Evolutionary conservation across 64 coral and sea anemone genomes (phyloP).

Genomic region (Montipora sp.): DNA sequence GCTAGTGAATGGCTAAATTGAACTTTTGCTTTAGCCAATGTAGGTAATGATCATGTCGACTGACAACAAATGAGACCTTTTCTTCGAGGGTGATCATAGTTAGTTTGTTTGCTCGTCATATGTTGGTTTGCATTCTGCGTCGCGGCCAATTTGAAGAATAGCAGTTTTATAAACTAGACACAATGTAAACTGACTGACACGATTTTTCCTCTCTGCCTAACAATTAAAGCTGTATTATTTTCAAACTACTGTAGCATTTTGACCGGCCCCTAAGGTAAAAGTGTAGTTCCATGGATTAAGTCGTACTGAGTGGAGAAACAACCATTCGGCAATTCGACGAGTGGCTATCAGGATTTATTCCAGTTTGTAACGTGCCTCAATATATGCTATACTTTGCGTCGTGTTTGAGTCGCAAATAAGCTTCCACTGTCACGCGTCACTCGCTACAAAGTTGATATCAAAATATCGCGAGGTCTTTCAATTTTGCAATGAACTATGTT

Average conservation of each 20-base stretch:
- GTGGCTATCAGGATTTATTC: too few species aligned
- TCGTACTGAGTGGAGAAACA: too few species aligned
- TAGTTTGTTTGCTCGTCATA: slow-evolving; percentile 18
- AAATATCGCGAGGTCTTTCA: too few species aligned
- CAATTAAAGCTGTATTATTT: slow-evolving; percentile 18
- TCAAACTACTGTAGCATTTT: slow-evolving; percentile 13
- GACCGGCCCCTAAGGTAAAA: not conserved
- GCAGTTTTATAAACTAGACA: not conserved
- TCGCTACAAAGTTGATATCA: too few species aligned
- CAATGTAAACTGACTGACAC: slow-evolving; percentile 14
- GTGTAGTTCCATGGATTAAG: not conserved
- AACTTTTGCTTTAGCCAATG: not conserved
- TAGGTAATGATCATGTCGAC: not conserved
- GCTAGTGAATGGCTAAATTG: too few species aligned
- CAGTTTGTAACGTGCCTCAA: too few species aligned
- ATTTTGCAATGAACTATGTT: too few species aligned
- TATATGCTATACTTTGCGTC: too few species aligned
- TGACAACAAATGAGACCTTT: not conserved
- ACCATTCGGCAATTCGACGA: too few species aligned
- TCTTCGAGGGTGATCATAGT: not conserved
- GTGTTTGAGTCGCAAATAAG: too few species aligned
- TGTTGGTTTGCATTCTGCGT: not conserved
- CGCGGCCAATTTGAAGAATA: not conserved
- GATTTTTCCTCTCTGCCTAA: not conserved
- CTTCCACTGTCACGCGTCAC: too few species aligned